A percentile compares a stretch with the other conserved stretches of the same genome.
phyloP scores from a whole-genome alignment of 1,140 invertebrate genomes.

The Zaprionus nigranus region DNA sequence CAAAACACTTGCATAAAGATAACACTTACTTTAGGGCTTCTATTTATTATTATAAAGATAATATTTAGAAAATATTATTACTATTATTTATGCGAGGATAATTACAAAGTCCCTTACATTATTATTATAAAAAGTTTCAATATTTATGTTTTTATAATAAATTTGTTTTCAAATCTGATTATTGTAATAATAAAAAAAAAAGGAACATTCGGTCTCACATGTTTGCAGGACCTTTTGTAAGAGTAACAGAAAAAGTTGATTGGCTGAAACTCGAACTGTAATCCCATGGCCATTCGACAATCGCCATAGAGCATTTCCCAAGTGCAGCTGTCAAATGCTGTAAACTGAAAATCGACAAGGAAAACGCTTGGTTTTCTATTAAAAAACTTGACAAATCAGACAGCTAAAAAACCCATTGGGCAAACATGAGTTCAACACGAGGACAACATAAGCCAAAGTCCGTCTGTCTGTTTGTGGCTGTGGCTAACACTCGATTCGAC shows the following conservation, averaged over 20 bases:
- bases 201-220: background rate
- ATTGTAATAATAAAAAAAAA: too few relatives aligned
- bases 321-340: conserved; percentile 44
- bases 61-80: too few relatives aligned
- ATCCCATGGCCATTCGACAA: background rate
- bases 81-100: too few relatives aligned
- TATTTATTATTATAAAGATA: too few relatives aligned
- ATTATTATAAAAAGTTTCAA: too few relatives aligned
- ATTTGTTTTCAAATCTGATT: too few relatives aligned
- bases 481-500: conserved; percentile 48
- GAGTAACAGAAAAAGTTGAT: background rate
- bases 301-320: background rate
- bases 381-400: conserved; percentile 42
- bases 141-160: too few relatives aligned
- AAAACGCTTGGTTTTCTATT: conserved; percentile 28
- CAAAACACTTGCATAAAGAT: background rate
- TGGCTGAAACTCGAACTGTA: background rate
- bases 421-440: conserved; percentile 36
- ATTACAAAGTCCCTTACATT: too few relatives aligned
- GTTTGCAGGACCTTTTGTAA: background rate
- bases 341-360: conserved; percentile 37
- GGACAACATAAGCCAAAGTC: conserved; percentile 50
- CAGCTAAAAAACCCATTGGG: conserved; percentile 22
- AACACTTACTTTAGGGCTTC: background rate
- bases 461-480: background rate